phyloP scores from a whole-genome alignment of 2,888 invertebrate genomes.

The Amiota minor region DNA sequence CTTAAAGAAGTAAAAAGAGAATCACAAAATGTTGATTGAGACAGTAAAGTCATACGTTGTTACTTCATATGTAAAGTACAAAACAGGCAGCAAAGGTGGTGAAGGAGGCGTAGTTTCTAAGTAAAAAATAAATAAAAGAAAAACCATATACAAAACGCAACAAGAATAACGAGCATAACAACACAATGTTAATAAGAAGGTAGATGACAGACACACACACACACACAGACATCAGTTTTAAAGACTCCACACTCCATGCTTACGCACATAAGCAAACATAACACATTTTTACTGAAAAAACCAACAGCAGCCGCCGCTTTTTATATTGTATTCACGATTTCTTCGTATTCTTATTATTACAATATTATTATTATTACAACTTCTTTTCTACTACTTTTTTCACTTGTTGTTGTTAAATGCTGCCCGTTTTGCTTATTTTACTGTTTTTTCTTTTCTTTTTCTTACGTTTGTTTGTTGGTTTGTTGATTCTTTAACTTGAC shows the following conservation, averaged over 20 bases:
- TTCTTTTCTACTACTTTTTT: slow-evolving; percentile 51
- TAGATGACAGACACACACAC: slow-evolving; percentile 21
- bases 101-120: neutral
- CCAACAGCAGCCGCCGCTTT: too few relatives aligned
- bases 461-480: slow-evolving; percentile 32
- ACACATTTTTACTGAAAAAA: slow-evolving; percentile 48
- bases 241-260: neutral
- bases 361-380: too few relatives aligned
- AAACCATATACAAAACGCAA: slow-evolving; percentile 1
- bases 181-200: neutral
- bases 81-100: too few relatives aligned
- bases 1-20: too few relatives aligned
- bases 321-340: too few relatives aligned
- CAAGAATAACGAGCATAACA: neutral
- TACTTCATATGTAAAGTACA: too few relatives aligned
- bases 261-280: neutral
- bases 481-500: slow-evolving; percentile 28
- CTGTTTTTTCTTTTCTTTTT: slow-evolving; percentile 38
- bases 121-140: slow-evolving; percentile 6
- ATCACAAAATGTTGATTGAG: too few relatives aligned
- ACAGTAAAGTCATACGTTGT: too few relatives aligned
- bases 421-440: slow-evolving; percentile 36
- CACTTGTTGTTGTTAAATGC: slow-evolving; percentile 40
- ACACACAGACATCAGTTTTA: slow-evolving; percentile 26
- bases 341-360: too few relatives aligned